These are phyloP conservation scores for Megaptera novaeangliae DNA, from an alignment of 2,113 vertebrate species.

Conservation along the genomic window DNA sequence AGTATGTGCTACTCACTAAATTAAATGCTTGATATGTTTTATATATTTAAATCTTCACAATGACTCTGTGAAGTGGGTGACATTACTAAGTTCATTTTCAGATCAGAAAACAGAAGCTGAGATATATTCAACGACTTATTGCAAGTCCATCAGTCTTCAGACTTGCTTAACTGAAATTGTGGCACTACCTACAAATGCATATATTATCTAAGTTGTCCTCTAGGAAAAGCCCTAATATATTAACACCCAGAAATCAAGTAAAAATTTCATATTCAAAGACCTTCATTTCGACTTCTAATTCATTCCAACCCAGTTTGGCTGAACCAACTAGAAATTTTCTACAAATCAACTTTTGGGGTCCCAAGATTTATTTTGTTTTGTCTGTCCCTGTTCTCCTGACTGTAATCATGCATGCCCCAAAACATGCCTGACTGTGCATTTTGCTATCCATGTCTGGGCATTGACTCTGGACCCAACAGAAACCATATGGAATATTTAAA, in stretches of 20 bases:
- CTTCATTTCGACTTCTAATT: not conserved
- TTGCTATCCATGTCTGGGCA: not conserved
- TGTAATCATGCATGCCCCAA: not conserved
- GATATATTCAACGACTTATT: not conserved
- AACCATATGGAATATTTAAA: not conserved
- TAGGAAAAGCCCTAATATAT: not conserved
- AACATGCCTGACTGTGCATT: not conserved
- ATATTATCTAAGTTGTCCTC: not conserved
- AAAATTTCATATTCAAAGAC: not conserved
- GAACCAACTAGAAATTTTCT: not conserved
- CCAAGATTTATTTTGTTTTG: not conserved
- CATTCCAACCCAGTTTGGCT: not conserved
- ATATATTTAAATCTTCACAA: not conserved
- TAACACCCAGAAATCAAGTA: not conserved
- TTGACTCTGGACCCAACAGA: not conserved
- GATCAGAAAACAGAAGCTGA: not conserved
- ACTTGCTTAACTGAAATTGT: not conserved
- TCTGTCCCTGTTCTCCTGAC: not conserved
- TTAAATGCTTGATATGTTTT: not conserved
- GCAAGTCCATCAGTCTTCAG: not conserved
- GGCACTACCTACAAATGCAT: not conserved
- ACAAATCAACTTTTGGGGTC: not conserved
- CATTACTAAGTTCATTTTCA: not conserved
- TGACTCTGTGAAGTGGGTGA: not conserved
- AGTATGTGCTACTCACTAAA: not conserved